Conservation (phyloP, 2,797 vertebrate genomes). For the Myiotriccus ornatus region DNA sequence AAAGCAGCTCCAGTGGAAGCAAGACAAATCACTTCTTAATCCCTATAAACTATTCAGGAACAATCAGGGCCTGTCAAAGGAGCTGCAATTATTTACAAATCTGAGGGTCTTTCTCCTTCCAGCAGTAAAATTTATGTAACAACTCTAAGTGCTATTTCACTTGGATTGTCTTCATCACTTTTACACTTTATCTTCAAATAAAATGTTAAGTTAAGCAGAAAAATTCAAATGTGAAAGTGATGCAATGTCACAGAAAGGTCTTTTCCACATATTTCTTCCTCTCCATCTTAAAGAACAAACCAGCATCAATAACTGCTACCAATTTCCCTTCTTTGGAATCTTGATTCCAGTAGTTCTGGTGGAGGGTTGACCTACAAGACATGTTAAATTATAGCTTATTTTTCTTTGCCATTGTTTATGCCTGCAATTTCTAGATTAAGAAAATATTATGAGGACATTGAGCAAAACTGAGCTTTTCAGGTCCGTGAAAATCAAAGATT, state of each 20-base stretch:
- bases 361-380: not conserved
- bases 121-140: not conserved
- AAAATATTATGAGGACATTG: not conserved
- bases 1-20: not conserved
- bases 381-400: not conserved
- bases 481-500: not conserved
- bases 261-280: not conserved
- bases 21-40: conserved; percentile 14
- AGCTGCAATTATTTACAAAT: not conserved
- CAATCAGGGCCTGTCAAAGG: not conserved
- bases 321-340: not conserved
- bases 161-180: not conserved
- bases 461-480: not conserved
- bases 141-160: not conserved
- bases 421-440: not conserved
- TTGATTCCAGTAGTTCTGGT: not conserved
- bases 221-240: not conserved
- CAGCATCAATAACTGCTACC: not conserved
- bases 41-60: not conserved
- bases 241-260: not conserved
- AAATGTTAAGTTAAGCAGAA: not conserved
- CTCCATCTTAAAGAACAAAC: not conserved
- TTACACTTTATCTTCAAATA: not conserved
- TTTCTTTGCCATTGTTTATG: not conserved
- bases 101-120: not conserved